Evolutionary conservation across 2,797 vertebrate genomes (phyloP), one percentile per base, ranked within the genome.

Genomic region (Parauchenoglanis ngamensis): DNA sequence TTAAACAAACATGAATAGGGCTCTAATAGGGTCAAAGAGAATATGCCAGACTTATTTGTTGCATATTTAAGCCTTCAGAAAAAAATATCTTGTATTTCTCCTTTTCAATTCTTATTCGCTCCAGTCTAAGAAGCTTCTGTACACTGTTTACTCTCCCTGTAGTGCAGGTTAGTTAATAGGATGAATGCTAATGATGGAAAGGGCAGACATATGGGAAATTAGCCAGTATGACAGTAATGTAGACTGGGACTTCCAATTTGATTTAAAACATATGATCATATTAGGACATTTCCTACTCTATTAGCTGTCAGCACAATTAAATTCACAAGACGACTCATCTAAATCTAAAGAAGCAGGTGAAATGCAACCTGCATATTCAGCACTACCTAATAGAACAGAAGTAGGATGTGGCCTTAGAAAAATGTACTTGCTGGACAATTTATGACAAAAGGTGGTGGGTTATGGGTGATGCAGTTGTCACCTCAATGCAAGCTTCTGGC

Each of bases 1-100:
- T 84, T 82, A 40, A 90, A 25, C 54, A 59, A 65, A 88, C 57
- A 87, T 83, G 76, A 72, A 61, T 63, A 85, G 73, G 57, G 57
- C 40, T 49, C n/a, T 44, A 57, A 72, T 46, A 31, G 56, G 77
- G 70, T 70, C 63, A 49, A 31, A 28, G 57, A n/a, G 40, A 75
- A 85, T 40, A 25, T n/a, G 23, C 25, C 67, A 85, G 75, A 52
- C 44, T 17, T 35, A 17, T 78, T 23, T n/a, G 21, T 68, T 28
- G 28, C 12, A 19, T 15, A 25, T 25, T 78, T 7, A 21, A 31
- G 3, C 11, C 28, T 19, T 78, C 17, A 31, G 25, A 19, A 56
- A 77, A 40, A 54, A 40, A 23, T 23, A 59, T 12, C 31, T 11
- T 0, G 1, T 12, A 59, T 56, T 54, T 56, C n/a, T 52, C 4